Conservation (phyloP, 2,113 vertebrate genomes). For the Dicaeum eximium region DNA sequence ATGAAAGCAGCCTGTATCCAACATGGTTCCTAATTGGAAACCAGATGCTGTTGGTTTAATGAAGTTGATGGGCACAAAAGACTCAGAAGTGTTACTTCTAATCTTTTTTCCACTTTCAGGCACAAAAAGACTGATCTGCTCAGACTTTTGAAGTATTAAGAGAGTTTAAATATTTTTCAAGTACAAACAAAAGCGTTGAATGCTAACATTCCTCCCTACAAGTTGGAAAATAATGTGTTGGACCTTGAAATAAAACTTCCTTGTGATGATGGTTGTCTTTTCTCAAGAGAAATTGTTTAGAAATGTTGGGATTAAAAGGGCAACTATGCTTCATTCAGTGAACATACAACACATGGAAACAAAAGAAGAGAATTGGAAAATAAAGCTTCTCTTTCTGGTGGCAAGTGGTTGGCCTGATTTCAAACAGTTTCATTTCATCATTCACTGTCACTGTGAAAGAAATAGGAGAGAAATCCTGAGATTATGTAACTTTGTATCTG, state of each 20-base stretch:
- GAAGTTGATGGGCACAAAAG: not conserved
- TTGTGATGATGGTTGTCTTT: not conserved
- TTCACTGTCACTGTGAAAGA: not conserved
- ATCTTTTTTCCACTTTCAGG: not conserved
- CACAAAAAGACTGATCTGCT: not conserved
- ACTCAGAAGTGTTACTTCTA: not conserved
- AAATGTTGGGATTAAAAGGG: not conserved
- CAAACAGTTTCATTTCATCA: not conserved
- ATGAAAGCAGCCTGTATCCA: not conserved
- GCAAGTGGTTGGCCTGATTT: not conserved
- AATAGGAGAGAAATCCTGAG: not conserved
- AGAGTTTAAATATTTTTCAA: not conserved
- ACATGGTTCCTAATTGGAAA: not conserved
- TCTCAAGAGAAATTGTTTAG: not conserved
- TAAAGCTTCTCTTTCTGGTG: not conserved
- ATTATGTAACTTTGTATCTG: not conserved
- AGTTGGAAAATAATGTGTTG: not conserved
- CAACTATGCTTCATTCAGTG: not conserved
- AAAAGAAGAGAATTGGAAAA: not conserved
- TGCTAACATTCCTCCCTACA: accelerated
- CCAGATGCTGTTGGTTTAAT: not conserved
- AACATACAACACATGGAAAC: not conserved
- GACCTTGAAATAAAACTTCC: not conserved
- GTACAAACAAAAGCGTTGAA: not conserved
- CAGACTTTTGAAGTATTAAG: not conserved